These are phyloP conservation scores for Remorina albescens DNA, from an alignment of 2,797 vertebrate genomes.

Conservation along the genomic window DNA sequence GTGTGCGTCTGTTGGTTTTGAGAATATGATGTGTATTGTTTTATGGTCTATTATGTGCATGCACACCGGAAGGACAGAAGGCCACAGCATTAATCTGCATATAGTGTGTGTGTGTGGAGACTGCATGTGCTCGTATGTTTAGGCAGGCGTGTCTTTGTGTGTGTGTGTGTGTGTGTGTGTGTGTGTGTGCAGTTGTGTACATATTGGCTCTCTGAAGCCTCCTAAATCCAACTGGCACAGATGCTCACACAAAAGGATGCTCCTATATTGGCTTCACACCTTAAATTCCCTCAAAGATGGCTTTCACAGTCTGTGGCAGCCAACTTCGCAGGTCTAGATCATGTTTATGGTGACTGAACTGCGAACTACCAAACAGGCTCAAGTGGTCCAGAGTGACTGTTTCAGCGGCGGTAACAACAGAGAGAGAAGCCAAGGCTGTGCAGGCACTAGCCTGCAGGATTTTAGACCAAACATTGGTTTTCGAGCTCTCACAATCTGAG, in stretches of 20 bases:
- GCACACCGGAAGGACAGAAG: not conserved
- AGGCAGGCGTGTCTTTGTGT: not conserved
- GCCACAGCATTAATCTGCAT: not conserved
- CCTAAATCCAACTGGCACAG: constrained; percentile 15
- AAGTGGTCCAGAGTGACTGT: constrained; percentile 27
- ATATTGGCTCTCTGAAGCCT: constrained; percentile 42
- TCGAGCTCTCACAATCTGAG: constrained; percentile 60
- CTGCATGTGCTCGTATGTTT: not conserved
- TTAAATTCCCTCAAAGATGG: constrained; percentile 36
- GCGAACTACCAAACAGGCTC: constrained; percentile 32
- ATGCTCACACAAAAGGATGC: constrained; percentile 38
- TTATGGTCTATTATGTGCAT: not conserved
- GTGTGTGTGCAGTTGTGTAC: constrained; percentile 12
- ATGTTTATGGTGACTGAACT: constrained; percentile 47
- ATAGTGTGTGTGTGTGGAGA: not conserved
- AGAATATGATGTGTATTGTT: not conserved
- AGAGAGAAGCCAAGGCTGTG: constrained; percentile 26
- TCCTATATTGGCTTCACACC: constrained; percentile 30
- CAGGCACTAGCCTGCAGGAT: constrained; percentile 45
- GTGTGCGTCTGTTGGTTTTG: not conserved
- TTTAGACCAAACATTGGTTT: constrained; percentile 38
- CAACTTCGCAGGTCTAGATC: constrained; percentile 43
- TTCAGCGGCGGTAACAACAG: constrained; percentile 20
- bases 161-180: not conserved
- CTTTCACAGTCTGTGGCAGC: constrained; percentile 41